A percentile compares a stretch with the other conserved stretches of the same genome.
Conservation (phyloP, 2,888 invertebrate genomes). For the Dasypolia templi region DNA sequence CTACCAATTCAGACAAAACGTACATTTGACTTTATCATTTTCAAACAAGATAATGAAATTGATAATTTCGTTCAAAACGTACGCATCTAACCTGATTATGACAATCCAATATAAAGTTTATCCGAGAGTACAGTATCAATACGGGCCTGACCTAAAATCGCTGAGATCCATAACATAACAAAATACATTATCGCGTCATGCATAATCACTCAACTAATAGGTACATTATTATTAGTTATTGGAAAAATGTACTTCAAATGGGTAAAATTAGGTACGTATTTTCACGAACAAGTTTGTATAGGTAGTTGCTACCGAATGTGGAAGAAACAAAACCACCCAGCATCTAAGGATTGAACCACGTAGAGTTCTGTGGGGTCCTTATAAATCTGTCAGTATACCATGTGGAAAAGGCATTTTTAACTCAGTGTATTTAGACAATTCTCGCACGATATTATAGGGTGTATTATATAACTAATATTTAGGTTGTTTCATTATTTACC, state of each 20-base stretch:
- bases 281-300: background rate
- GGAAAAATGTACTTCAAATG: background rate
- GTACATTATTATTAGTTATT: background rate
- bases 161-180: constrained; percentile 20
- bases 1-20: background rate
- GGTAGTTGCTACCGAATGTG: background rate
- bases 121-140: background rate
- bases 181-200: constrained; percentile 36
- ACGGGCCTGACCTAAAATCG: constrained; percentile 1
- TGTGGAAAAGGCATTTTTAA: background rate
- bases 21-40: background rate
- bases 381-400: background rate
- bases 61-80: background rate
- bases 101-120: background rate
- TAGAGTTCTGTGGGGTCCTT: background rate
- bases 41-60: background rate
- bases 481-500: background rate
- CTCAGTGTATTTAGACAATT: too few species aligned
- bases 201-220: constrained; percentile 11
- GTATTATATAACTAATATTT: background rate
- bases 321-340: background rate
- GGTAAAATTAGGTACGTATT: too few species aligned
- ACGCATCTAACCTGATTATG: too few species aligned
- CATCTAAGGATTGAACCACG: background rate
- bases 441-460: background rate